phyloP scores from a whole-genome alignment of 1,140 invertebrate species.

The Brachionus asplanchnoidis region DNA sequence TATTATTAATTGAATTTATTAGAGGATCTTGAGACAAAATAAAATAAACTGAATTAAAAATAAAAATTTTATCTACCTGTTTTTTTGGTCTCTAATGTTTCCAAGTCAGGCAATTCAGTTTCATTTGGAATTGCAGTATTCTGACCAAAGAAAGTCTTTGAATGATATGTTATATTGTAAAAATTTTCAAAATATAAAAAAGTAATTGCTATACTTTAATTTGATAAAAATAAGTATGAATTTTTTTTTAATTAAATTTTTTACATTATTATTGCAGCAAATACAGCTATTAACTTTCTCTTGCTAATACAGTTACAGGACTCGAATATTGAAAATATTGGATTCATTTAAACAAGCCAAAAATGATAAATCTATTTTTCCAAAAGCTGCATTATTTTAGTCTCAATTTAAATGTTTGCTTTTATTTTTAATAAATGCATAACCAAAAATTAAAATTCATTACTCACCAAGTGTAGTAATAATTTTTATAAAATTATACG shows the following conservation, averaged over 20 bases:
- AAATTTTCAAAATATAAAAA: conserved; percentile 40
- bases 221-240: not conserved
- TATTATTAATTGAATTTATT: not conserved
- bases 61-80: not conserved
- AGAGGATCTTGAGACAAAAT: not conserved
- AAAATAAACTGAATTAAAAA: not conserved
- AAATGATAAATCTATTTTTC: not conserved
- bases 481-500: not conserved
- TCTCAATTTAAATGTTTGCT: not conserved
- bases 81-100: not conserved
- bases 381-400: not conserved
- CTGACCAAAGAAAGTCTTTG: not conserved
- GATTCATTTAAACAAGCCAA: conserved; percentile 11
- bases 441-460: not conserved
- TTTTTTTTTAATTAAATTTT: not conserved
- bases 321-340: not conserved
- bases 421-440: not conserved
- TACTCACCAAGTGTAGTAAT: not conserved
- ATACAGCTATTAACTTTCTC: not conserved
- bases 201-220: conserved; percentile 9
- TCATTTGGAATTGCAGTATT: not conserved
- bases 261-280: conserved; percentile 1
- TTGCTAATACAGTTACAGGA: not conserved
- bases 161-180: conserved; percentile 18
- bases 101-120: not conserved